Conservation (phyloP, 2,797 vertebrate genomes). For the Gallinago solitaria region DNA sequence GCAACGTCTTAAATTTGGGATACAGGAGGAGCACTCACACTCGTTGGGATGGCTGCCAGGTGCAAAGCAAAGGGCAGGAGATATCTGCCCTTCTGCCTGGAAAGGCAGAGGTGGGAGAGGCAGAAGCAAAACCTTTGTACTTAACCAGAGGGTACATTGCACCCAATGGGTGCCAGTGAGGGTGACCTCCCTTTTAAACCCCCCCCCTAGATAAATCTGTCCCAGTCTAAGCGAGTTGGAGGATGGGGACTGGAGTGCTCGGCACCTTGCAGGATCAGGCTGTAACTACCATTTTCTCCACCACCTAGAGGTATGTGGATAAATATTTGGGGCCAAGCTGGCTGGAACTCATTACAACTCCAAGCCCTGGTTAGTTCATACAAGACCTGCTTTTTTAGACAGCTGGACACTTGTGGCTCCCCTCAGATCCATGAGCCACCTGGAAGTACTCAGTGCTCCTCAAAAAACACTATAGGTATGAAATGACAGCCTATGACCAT, state of each 20-base stretch:
- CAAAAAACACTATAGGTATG: background rate
- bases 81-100: background rate
- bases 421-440: background rate
- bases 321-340: background rate
- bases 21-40: background rate
- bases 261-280: background rate
- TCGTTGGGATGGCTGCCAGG: background rate
- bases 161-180: background rate
- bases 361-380: background rate
- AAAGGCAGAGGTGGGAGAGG: background rate
- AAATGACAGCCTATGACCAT: background rate
- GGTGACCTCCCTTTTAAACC: background rate
- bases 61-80: background rate
- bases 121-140: background rate
- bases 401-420: background rate
- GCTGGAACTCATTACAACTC: background rate
- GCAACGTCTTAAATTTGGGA: background rate
- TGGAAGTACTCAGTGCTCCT: background rate
- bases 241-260: background rate
- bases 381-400: background rate
- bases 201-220: background rate
- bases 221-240: background rate
- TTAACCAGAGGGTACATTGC: background rate
- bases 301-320: background rate
- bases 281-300: background rate